Base-by-base conservation (phyloP, 2,797 vertebrate species). In the Hirundo rustica region DNA sequence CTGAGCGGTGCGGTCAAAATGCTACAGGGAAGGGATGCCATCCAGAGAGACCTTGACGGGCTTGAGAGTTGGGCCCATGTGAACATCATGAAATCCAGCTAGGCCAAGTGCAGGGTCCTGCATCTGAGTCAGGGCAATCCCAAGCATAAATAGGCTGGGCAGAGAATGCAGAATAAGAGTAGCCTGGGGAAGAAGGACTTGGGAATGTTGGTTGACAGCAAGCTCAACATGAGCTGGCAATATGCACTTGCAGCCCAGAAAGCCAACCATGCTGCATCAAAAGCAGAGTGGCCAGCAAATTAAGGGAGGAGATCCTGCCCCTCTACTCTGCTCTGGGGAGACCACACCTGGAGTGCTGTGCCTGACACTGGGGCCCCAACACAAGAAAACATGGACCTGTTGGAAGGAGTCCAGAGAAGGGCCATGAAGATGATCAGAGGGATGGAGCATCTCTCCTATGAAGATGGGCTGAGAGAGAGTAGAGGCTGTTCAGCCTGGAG, bases 1-100 rank as follows among this genome's bases (percentile, higher is more conserved):
- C 23, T 51, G 38, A 17, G 72, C 0, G 0, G 11, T 30, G 27
- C 0, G 0, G 9, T n/a, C 19, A n/a, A n/a, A 68, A 44, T 0
- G 0, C 20, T 38, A 4, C 22, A 26, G 12, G 29, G 29, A 44
- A 65, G 10, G 20, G n/a, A 45, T 57, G 38, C 14, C 44, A 50
- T 38, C 23, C 44, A 57, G 21, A 16, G n/a, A 16, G 14, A 50
- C n/a, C 57, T 51, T 64, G 30, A 13, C 13, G 21, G 32, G 12
- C 27, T 55, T 45, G 36, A 48, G 19, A 17, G 9, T 1, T 70
- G 48, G 36, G 13, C 19, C 11, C 45, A 14, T 16, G 29, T 45
- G n/a, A 30, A 83, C 20, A 20, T 45, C 64, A 21, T 25, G 16
- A 57, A 76, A 75, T 62, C 38, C 36, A 38, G 4, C 32, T 38